These are phyloP conservation scores for Apodemia zela DNA, from an alignment of 2,888 invertebrate species.

Conservation along the genomic window DNA sequence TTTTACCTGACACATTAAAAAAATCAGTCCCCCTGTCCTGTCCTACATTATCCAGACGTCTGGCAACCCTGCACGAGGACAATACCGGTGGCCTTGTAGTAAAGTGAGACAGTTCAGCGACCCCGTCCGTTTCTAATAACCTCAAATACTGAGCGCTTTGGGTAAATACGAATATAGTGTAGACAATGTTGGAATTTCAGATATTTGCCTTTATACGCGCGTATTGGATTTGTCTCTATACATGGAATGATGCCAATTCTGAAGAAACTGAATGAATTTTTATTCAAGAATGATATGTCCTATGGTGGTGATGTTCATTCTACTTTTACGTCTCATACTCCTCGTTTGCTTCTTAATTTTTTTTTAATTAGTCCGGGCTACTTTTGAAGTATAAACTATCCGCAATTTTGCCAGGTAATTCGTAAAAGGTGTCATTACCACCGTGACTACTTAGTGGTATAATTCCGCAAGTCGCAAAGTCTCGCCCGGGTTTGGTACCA, in stretches of 20 bases:
- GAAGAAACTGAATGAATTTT: not conserved
- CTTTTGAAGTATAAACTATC: no score
- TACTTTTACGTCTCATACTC: not conserved
- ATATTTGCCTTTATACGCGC: slow-evolving; percentile 15
- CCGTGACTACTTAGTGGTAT: no score
- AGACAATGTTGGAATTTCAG: slow-evolving; percentile 31
- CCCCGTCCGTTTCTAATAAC: slow-evolving; percentile 48
- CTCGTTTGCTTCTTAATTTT: not conserved
- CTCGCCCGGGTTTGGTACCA: no score
- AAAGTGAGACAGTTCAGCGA: slow-evolving; percentile 49
- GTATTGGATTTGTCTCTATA: not conserved
- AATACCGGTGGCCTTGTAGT: slow-evolving; percentile 58
- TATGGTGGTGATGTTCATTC: not conserved
- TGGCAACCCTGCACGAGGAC: slow-evolving; percentile 38
- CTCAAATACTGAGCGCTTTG: slow-evolving; percentile 41
- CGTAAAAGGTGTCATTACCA: no score
- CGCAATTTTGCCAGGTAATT: no score
- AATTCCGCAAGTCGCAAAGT: no score
- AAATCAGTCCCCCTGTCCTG: not conserved
- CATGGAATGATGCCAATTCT: not conserved
- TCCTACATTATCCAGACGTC: not conserved
- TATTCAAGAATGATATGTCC: not conserved
- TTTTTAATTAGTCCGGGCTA: no score
- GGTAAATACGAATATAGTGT: slow-evolving; percentile 38
- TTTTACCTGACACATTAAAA: no score